Evolutionary conservation across 2,888 invertebrate species (phyloP).

Genomic region (Camponotus fellah): DNA sequence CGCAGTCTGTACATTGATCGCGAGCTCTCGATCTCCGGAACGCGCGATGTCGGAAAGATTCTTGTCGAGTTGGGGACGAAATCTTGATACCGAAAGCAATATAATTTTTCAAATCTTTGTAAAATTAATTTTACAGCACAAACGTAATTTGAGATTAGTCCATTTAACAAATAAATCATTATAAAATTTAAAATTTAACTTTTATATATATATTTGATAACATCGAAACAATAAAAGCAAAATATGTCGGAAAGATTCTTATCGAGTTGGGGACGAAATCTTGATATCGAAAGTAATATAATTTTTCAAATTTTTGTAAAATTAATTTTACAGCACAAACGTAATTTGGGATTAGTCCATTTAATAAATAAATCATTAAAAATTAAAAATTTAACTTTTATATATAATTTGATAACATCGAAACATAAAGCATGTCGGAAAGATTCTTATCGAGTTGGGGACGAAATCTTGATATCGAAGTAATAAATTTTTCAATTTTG

Average conservation of each 20-base stretch:
- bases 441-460: background rate
- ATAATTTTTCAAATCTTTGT: background rate
- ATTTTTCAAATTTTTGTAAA: background rate
- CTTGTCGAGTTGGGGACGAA: background rate
- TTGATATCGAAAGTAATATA: background rate
- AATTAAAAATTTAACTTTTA: background rate
- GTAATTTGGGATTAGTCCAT: background rate
- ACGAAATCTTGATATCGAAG: background rate
- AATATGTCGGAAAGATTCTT: background rate
- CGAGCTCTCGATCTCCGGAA: slow-evolving; percentile 19
- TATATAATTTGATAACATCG: too few relatives aligned
- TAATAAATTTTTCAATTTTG: background rate
- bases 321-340: background rate
- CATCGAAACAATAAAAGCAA: too few relatives aligned
- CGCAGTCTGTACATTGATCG: slow-evolving; percentile 21
- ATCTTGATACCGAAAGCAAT: background rate
- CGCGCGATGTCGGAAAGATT: background rate
- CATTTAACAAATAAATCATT: background rate
- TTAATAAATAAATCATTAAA: background rate
- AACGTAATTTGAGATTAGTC: background rate
- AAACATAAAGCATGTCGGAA: too few relatives aligned
- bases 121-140: background rate
- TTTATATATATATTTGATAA: background rate
- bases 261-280: background rate
- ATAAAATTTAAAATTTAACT: background rate